Evolutionary conservation across 2,888 invertebrate species (phyloP), one percentile per base, ranked within the genome.

Genomic region (Archips crataeganus): DNA sequence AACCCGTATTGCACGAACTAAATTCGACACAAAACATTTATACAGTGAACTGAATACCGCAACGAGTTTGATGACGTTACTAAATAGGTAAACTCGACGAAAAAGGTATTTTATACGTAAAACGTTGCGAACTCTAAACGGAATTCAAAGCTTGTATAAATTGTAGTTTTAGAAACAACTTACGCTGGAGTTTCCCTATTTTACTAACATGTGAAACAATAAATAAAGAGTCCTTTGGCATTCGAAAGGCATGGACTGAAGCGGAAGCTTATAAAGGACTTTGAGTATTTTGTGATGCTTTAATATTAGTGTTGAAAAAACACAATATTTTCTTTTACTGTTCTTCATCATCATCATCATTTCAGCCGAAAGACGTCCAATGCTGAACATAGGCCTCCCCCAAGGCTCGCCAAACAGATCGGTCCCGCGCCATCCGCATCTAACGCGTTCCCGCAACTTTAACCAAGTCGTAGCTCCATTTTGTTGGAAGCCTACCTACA

Each of bases 111-210:
- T 67, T 67, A 42, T 54, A 62, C 67, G 67, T 72, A 39, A 23
- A 36, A 51, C 5, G 15, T 62, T 36, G n/a, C 10, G 23, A 45
- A 23, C 62, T 62, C 62, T 63, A 15, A 54, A 60, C 61, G 67
- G 54, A 32, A 47, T 59, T 45, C 45, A 54, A 68, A 63, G 49
- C 49, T 51, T 54, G 59, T 64, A 51, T 73, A 73, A 64, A 73
- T 51, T 69, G 69, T 69, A 60, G 69, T 64, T 64, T 69, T 63
- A 62, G 49, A 32, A 72, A 61, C 71, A 64, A 64, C 63, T 68
- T 59, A 57, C 67, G 36, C 54, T 45, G 39, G 34, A 72, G 69
- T 74, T 73, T 51, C 39, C 49, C 60, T 65, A 65, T 74, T 74
- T 69, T 69, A 74, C 34, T 51, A 36, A 23, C n/a, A 51, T 36